These are phyloP conservation scores for Calonectris borealis DNA, from an alignment of 2,113 vertebrate genomes.

Conservation along the genomic window DNA sequence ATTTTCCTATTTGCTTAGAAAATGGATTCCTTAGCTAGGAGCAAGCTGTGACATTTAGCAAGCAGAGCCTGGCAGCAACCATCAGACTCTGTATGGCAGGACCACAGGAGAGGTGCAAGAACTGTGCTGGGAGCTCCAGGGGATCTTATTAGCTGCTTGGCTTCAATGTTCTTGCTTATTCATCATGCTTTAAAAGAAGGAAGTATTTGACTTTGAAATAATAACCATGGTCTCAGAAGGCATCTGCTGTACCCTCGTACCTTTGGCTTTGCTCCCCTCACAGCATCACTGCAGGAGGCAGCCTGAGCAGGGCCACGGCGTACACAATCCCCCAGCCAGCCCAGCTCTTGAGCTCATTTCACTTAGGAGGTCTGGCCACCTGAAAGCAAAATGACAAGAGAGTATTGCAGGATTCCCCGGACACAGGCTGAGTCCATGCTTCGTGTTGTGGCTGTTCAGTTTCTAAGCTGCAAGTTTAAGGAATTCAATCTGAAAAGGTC, in stretches of 20 bases:
- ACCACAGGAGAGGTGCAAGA: neutral
- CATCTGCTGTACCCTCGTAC: neutral
- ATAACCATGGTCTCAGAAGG: neutral
- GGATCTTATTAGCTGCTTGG: too few relatives aligned
- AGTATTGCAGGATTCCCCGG: neutral
- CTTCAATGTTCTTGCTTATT: too few relatives aligned
- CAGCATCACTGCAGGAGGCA: neutral
- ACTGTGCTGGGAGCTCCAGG: neutral
- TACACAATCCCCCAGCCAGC: neutral
- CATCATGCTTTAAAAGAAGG: neutral
- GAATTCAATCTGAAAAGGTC: neutral
- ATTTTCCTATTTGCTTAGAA: neutral
- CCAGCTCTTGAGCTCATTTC: fast-evolving
- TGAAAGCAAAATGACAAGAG: fast-evolving
- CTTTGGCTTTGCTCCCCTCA: neutral
- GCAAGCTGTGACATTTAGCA: neutral
- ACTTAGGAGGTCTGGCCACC: fast-evolving
- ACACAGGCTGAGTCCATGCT: neutral
- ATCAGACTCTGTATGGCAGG: fast-evolving
- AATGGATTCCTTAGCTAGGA: neutral
- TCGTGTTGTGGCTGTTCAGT: fast-evolving
- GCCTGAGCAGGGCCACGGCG: too few relatives aligned
- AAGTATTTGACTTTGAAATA: neutral
- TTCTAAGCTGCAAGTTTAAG: neutral
- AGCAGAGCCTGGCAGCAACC: neutral